phyloP scores from a whole-genome alignment of 2,113 vertebrate genomes.

The Lepidothrix coronata region DNA sequence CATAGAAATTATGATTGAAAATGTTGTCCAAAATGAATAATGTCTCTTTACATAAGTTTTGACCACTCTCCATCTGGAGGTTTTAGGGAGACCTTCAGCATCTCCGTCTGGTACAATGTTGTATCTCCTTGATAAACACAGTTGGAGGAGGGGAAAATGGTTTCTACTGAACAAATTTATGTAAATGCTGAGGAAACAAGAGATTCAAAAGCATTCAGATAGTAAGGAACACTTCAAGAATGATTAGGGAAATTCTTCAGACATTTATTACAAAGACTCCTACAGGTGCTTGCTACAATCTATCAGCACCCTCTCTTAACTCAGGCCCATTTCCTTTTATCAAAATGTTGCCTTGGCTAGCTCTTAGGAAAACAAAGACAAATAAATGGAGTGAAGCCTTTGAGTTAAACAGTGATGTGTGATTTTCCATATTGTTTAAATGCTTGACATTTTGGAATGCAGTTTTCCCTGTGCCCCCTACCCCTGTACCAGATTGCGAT shows the following conservation, averaged over 20 bases:
- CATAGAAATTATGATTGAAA: constrained; percentile 2
- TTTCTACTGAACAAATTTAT: neutral
- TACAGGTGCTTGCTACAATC: neutral
- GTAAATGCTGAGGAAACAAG: neutral
- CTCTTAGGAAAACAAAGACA: neutral
- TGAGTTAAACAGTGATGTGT: neutral
- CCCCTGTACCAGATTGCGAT: neutral
- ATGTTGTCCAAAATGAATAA: neutral
- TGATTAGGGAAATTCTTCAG: constrained; percentile 25
- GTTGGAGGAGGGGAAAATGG: neutral
- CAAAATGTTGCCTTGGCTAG: neutral
- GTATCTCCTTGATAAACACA: neutral
- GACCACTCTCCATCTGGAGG: neutral
- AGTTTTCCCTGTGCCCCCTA: neutral
- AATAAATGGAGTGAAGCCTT: neutral
- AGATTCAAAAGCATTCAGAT: neutral
- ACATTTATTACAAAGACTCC: neutral
- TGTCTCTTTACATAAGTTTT: neutral
- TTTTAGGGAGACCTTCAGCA: neutral
- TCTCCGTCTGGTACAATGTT: neutral
- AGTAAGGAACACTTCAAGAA: neutral
- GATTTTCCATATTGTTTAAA: neutral
- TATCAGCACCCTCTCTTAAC: neutral
- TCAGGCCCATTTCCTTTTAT: neutral
- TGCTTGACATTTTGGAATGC: neutral